Evolutionary conservation across 1,140 invertebrate genomes (phyloP), one percentile per base, ranked within the genome.

Genomic region (Dreissena rostriformis): DNA sequence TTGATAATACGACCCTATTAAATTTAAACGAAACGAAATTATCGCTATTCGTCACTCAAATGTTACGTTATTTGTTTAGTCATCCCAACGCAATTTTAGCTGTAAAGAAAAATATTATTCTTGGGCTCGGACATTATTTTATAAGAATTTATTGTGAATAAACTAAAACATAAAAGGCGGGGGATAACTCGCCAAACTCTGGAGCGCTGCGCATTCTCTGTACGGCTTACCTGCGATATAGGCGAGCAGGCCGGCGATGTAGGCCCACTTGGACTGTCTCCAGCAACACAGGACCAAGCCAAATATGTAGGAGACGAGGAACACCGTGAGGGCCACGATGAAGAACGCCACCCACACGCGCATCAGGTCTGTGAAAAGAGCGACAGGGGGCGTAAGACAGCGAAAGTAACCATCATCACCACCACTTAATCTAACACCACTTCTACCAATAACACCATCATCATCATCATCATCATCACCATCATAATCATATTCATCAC

Each of bases 321-420:
- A 91, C 1, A 89, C 76, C 0, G 90, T 85, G 26, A 92, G 68
- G 14, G 88, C 87, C 49, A 92, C 55, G 57, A 91, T 87, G 84
- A 88, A 91, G 83, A 92, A 92, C 17, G 91, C 91, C 72, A 92
- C 70, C 80, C 87, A 90, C 65, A 86, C 88, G 68, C 91, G 82
- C 55, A 90, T 89, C 57, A 92, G 79, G 86, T 92, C 91, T 91
- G 87, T 49, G 88, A 86, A 61, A 28, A 29, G 39, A 39, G 39
- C 39, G 39, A 39, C 39, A 39, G 24, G 2, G 19, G 2, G 61
- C 61, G 19, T 63, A 11, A 26, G 61, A n/a, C 19, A n/a, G 24
- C 61, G 24, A 4, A n/a, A 63, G 2, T n/a, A 2, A 63, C 24
- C 61, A 11, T n/a, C 7, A 26, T n/a, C 61, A n/a, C 2, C 61